These are phyloP conservation scores for Clarias platycephalus DNA, from an alignment of 2,797 vertebrate genomes.

Conservation along the genomic window DNA sequence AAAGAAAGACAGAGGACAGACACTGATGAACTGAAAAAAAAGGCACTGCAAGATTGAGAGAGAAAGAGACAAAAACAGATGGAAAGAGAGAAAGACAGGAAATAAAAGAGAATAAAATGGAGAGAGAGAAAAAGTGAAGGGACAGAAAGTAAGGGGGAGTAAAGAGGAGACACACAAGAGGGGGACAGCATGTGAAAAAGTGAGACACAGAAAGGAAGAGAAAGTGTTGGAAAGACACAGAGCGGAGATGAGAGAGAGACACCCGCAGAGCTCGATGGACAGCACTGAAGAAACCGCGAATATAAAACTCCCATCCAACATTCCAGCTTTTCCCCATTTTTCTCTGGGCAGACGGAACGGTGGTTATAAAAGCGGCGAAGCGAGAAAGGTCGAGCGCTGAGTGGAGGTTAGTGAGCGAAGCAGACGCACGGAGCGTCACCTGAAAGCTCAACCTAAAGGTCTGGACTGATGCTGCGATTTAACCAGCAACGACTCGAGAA, in stretches of 20 bases:
- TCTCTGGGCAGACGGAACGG: background rate
- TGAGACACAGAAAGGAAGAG: background rate
- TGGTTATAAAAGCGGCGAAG: slow-evolving; percentile 15
- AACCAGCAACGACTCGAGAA: background rate
- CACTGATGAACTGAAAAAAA: background rate
- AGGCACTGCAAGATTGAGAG: background rate
- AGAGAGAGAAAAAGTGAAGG: background rate
- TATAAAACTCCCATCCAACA: slow-evolving; percentile 33
- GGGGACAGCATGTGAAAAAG: background rate
- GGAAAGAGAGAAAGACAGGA: too few species aligned
- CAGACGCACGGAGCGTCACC: background rate
- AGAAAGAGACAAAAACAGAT: too few species aligned
- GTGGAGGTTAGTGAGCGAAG: slow-evolving; percentile 16
- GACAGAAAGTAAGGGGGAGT: background rate
- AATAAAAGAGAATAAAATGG: background rate
- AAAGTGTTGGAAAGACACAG: background rate
- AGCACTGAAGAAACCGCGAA: slow-evolving; percentile 32
- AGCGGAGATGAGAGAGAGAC: background rate
- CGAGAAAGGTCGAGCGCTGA: slow-evolving; percentile 19
- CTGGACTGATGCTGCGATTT: background rate
- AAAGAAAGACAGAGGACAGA: background rate
- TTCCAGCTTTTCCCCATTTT: background rate
- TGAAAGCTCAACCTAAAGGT: background rate
- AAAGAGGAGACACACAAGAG: background rate
- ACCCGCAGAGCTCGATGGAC: background rate